phyloP scores from a whole-genome alignment of 2,888 invertebrate genomes.

The Noctua comes region DNA sequence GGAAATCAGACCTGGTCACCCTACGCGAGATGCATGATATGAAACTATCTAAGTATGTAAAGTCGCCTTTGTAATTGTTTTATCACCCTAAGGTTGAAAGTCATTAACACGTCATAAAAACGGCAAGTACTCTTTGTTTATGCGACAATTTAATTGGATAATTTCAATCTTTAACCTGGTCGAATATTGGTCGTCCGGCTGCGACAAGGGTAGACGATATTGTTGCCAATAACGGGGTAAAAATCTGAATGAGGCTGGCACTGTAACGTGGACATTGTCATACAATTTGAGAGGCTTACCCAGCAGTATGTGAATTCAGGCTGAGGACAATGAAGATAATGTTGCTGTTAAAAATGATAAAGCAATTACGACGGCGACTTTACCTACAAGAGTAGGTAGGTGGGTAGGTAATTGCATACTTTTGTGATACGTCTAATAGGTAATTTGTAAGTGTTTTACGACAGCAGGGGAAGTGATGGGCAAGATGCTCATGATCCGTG shows the following conservation, averaged over 20 bases:
- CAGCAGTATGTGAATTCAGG: neutral
- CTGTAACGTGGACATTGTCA: neutral
- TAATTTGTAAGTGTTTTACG: conserved; percentile 18
- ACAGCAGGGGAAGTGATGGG: conserved; percentile 37
- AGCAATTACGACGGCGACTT: neutral
- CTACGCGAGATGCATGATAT: conserved; percentile 9
- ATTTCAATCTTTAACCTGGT: neutral
- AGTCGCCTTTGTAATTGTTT: neutral
- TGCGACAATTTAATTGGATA: neutral
- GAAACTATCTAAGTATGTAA: neutral
- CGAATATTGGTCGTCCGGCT: neutral
- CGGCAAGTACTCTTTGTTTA: neutral
- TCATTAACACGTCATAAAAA: neutral
- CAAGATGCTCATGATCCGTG: conserved; percentile 46
- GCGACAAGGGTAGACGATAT: neutral
- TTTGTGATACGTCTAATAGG: conserved; percentile 3
- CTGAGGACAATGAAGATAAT: no score
- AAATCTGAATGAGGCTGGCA: neutral
- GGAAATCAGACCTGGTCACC: no score
- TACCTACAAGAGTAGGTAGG: neutral
- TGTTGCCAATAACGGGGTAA: neutral
- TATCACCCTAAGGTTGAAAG: neutral
- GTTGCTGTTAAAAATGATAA: neutral
- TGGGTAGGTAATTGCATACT: conserved; percentile 8
- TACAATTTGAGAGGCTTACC: neutral